Evolutionary conservation across 1,140 invertebrate genomes (phyloP).

Genomic region (Oryctes rhinoceros): DNA sequence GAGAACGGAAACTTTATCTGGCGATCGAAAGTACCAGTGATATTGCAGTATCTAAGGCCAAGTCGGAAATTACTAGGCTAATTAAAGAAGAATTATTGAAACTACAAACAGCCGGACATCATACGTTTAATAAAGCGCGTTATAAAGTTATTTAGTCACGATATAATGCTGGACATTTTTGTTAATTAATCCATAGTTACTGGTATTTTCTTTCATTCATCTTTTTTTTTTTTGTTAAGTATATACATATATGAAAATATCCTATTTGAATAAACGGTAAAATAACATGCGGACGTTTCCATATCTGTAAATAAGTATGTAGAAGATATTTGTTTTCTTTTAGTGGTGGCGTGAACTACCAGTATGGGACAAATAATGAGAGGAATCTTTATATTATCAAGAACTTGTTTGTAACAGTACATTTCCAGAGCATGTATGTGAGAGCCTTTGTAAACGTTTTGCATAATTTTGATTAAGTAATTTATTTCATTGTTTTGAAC

Average conservation of each 20-base stretch:
- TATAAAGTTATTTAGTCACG: conserved; percentile 89
- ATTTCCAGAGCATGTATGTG: no score
- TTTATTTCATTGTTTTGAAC: no score
- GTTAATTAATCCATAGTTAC: background rate
- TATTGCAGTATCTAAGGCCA: conserved; percentile 96
- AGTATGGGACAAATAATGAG: background rate
- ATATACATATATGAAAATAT: background rate
- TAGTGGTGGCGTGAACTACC: background rate
- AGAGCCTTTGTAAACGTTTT: no score
- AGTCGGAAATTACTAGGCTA: conserved; percentile 96
- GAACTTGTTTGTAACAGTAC: background rate
- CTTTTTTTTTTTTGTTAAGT: background rate
- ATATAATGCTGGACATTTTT: background rate
- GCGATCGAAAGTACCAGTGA: conserved; percentile 99
- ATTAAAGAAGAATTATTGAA: conserved; percentile 98
- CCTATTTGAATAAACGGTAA: background rate
- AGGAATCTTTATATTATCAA: background rate
- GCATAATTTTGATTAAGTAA: no score
- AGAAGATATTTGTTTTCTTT: background rate
- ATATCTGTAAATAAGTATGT: conserved; percentile 5
- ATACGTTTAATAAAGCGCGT: conserved; percentile 88
- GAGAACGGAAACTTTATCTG: conserved; percentile 95
- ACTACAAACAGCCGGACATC: conserved; percentile 86
- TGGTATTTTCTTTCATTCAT: background rate
- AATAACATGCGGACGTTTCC: background rate